A percentile compares a stretch with the other conserved stretches of the same genome.
Evolutionary conservation across 2,113 vertebrate genomes (phyloP).

Genomic region (Candoia aspera): DNA sequence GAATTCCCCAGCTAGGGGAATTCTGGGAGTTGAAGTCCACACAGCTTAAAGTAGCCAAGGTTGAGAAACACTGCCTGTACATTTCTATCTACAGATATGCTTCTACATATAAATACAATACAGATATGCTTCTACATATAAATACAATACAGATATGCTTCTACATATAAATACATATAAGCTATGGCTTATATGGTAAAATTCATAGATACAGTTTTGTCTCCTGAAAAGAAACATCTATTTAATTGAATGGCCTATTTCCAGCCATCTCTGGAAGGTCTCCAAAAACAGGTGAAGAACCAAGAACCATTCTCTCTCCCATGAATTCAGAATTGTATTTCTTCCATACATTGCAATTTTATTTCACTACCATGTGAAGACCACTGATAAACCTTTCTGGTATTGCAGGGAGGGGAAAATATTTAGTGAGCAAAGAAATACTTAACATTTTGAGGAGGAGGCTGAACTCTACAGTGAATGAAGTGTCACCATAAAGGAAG

Average conservation of each 20-base stretch:
- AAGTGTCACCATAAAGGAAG: neutral
- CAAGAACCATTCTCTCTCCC: accelerated
- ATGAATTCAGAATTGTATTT: neutral
- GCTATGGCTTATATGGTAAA: neutral
- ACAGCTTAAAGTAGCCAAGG: too few relatives aligned
- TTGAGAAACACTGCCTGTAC: too few relatives aligned
- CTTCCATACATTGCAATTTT: too few relatives aligned
- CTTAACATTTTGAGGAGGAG: neutral
- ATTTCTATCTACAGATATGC: neutral
- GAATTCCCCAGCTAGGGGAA: too few relatives aligned
- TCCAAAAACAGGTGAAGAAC: neutral
- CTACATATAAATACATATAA: neutral
- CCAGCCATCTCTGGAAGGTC: neutral
- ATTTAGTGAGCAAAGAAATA: too few relatives aligned
- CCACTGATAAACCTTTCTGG: neutral
- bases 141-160: neutral
- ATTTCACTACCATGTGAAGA: neutral
- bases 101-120: neutral
- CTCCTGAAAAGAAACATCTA: neutral
- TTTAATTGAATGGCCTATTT: neutral
- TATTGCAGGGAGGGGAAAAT: neutral
- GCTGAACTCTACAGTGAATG: neutral
- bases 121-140: neutral
- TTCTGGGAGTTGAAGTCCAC: too few relatives aligned
- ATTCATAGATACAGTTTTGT: neutral